Evolutionary conservation across 2,888 invertebrate species (phyloP), one percentile per base, ranked within the genome.

Genomic region (Caenorhabditis imperialis): DNA sequence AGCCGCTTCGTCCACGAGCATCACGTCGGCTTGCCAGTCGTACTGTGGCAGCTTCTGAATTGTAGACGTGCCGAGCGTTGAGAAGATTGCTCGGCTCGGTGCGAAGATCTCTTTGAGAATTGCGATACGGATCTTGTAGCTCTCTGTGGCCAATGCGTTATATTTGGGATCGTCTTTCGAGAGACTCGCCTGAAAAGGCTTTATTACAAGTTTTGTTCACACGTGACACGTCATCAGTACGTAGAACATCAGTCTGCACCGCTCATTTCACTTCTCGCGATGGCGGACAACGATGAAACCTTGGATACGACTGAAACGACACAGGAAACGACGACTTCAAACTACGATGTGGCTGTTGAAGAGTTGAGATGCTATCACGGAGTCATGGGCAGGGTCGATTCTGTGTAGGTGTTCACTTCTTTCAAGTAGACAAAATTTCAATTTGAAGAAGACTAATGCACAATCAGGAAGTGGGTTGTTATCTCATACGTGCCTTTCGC

Each of bases 1-100:
- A 1, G 78, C 81, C 1, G 81, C 78, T 75, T 81, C 81, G 45
- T 81, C 81, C 7, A 81, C 72, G 23, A 81, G 61, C 14, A 81
- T 58, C 6, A 77, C 77, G 48, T 77, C 75, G 1, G 78, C 77
- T 18, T 67, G 38, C 77, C 77, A 81, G 3, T 37, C 20, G 27
- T 48, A 65, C 10, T 51, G 25, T 1, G 53, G 53, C 1, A 80
- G 42, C n/a, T 45, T 63, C n/a, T 57, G 58, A 1, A 81, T 54
- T 12, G 50, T 35, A n/a, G 65, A 62, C 0, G 72, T 75, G 3
- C 47, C 27, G 8, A 81, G 25, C 1, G 81, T 81, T 16, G 70
- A 33, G 61, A 77, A 81, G 20, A 81, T 60, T 0, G 54, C 81
- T 10, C 20, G n/a, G 18, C 33, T 53, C 8, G 35, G n/a, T 4